Evolutionary conservation across 2,113 vertebrate species (phyloP).

Genomic region (Siphamia tubifer): DNA sequence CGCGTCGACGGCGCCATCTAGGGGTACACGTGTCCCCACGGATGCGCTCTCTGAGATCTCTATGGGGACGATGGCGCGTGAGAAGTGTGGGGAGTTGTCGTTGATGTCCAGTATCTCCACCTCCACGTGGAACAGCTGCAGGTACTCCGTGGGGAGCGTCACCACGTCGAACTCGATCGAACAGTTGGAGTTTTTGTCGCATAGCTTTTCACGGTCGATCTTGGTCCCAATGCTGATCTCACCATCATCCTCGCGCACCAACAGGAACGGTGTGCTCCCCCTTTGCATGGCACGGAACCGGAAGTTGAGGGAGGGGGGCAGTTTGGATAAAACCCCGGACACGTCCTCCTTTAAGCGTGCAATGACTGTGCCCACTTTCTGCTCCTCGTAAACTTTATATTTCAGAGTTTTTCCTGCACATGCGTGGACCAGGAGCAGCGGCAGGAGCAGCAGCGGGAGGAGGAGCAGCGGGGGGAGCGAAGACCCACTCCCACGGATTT

Average conservation of each 20-base stretch:
- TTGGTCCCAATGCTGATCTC: slow-evolving; percentile 91
- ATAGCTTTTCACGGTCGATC: slow-evolving; percentile 95
- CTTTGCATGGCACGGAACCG: slow-evolving; percentile 94
- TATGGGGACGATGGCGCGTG: slow-evolving; percentile 89
- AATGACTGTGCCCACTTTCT: slow-evolving; percentile 90
- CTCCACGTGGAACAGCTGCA: slow-evolving; percentile 96
- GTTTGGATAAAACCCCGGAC: slow-evolving; percentile 83
- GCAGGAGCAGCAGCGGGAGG: slow-evolving; percentile 64
- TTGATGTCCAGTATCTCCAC: slow-evolving; percentile 98
- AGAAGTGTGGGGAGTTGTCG: slow-evolving; percentile 94
- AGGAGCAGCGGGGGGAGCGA: slow-evolving; percentile 60
- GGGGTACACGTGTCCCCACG: slow-evolving; percentile 90
- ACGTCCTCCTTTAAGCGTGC: slow-evolving; percentile 91
- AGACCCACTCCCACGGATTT: slow-evolving; percentile 46
- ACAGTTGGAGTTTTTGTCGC: slow-evolving; percentile 93
- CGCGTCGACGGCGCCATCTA: slow-evolving; percentile 92
- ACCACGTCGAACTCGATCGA: slow-evolving; percentile 98
- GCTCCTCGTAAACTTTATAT: slow-evolving; percentile 97
- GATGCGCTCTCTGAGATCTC: slow-evolving; percentile 97
- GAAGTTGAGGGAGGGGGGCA: slow-evolving; percentile 85
- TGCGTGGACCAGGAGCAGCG: slow-evolving; percentile 54
- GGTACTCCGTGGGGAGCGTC: slow-evolving; percentile 92
- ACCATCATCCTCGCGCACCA: slow-evolving; percentile 91
- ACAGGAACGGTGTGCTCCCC: slow-evolving; percentile 84
- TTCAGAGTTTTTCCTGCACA: slow-evolving; percentile 86